Evolutionary conservation across 2,113 vertebrate species (phyloP), one percentile per base, ranked within the genome.

Genomic region (Sylvilagus bachmani): DNA sequence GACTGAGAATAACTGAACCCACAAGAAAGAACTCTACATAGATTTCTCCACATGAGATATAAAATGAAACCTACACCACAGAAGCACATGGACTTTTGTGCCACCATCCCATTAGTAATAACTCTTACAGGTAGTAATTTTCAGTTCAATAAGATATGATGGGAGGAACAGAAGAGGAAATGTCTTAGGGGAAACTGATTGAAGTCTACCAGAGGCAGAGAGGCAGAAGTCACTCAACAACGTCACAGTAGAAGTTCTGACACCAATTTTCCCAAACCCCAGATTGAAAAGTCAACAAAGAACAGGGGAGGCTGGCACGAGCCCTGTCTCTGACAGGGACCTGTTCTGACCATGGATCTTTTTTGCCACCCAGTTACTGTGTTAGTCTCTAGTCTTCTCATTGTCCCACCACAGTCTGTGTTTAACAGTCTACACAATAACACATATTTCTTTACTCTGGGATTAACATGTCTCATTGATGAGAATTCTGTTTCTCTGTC

Each of bases 1-100:
- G 31, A 5, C 2, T 51, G 58, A 79, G 38, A 83, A 71, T 73
- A 44, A 66, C n/a, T 2, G 38, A 53, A 38, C 73, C 62, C 70
- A 36, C 9, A 0, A 25, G 16, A 79, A 69, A 55, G 8, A n/a
- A 16, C 21, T 38, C 36, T 16, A 2, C 21, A 12, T 31, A 12
- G 29, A 33, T 49, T 49, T 88, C 67, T 51, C 0, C 19, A 4
- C 5, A 24, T 0, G 2, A 4, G 13, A 17, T 2, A 0, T 6
- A 27, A 89, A 27, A 36, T 4, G 4, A 7, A 21, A 44, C 12
- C 3, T 16, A 51, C 0, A 1, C 14, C 17, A 6, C 49, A 21
- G 5, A 84, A 38, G 17, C 24, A 21, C 3, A 0, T 1, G 38
- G 49, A 10, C n/a, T n/a, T 29, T 33, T 29, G 17, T 62, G 16